Evolutionary conservation across 1,140 invertebrate species (phyloP), one percentile per base, ranked within the genome.

Genomic region (Tetragnatha versicolor): DNA sequence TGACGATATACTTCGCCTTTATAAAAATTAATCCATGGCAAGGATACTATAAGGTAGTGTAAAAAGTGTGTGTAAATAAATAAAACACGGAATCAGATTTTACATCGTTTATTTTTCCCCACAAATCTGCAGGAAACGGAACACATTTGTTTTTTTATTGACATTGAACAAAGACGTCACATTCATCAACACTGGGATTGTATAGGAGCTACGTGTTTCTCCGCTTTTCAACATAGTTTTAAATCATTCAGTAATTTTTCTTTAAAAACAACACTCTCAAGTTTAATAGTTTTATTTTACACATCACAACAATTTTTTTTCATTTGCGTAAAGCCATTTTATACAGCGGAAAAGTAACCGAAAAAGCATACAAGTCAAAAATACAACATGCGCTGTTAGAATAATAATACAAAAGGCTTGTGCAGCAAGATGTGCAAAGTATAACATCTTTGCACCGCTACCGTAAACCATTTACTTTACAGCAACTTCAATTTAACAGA

Each of bases 111-210:
- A 76, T 76, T 76, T 73, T 75, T 65, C 39, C 51, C 73, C 55
- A 25, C 73, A 65, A 65, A 76, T 76, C n/a, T 37, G 73, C 73
- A 58, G 60, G 73, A 76, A 76, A 76, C 42, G 73, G 73, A 76
- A 76, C 73, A 76, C 73, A 76, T 65, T 51, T 53, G 42, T 69
- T 65, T 63, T 76, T 58, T 35, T 61, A 76, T 76, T 76, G 73
- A 76, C 73, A 76, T 53, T 53, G 73, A 76, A 76, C 73, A 76
- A 76, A 65, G 73, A 76, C 73, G 73, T 76, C 73, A 76, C 73
- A 76, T 39, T 65, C 66, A 76, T 76, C 61, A 76, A 76, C 73
- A 76, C 73, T 76, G 73, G 73, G 73, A 76, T 65, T 65, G 73
- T 76, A 42, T 42, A 65, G 73, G 73, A 76, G 73, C 73, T 75